A percentile compares a stretch with the other conserved stretches of the same genome.
Conservation (phyloP, 2,888 invertebrate species). For the Lycophotia porphyrea region DNA sequence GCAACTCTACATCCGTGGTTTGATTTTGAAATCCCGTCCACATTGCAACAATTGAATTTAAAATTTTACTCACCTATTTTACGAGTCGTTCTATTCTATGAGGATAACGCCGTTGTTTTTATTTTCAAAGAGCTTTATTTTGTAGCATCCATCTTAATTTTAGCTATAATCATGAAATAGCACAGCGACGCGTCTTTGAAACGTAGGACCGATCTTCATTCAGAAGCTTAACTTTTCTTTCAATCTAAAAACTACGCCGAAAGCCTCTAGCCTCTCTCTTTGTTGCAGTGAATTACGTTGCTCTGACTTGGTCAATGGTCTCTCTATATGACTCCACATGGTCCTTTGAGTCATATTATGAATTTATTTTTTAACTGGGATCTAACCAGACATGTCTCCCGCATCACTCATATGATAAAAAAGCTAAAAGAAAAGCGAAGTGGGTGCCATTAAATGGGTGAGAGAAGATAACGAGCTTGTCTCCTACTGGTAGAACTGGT, state of each 20-base stretch:
- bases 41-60: conserved; percentile 29
- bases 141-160: not conserved
- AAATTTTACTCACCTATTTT: not conserved
- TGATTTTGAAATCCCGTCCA: conserved; percentile 43
- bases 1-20: conserved; percentile 22
- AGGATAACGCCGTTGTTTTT: not conserved
- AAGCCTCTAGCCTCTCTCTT: too few species aligned
- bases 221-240: not conserved
- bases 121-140: not conserved
- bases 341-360: not conserved
- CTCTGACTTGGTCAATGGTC: not conserved
- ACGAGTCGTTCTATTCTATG: not conserved
- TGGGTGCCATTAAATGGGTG: not conserved
- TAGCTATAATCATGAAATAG: not conserved
- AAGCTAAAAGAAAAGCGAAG: not conserved
- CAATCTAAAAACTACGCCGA: too few species aligned
- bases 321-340: not conserved
- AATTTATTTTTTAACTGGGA: not conserved
- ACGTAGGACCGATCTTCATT: not conserved
- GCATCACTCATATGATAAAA: not conserved
- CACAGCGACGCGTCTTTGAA: not conserved
- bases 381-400: not conserved
- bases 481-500: not conserved
- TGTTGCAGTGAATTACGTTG: not conserved
- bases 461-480: not conserved